Base-by-base conservation (phyloP, 2,113 vertebrate species). In the Lepus timidus region DNA sequence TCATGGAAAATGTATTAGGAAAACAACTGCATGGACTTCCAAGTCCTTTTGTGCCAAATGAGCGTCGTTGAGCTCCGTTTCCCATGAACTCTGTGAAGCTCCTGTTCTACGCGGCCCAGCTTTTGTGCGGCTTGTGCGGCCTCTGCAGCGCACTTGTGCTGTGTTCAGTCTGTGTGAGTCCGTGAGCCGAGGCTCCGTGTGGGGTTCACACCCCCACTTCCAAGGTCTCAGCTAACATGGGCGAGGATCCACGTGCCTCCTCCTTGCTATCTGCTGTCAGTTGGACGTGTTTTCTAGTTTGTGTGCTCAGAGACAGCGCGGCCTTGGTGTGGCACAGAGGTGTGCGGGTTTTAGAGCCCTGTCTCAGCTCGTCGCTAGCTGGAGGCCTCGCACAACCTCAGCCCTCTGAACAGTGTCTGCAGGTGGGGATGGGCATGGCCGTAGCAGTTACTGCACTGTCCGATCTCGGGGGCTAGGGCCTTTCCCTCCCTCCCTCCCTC, bases 131-230 rank as follows among this genome's bases (percentile, higher is more conserved):
- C 31, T 29, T 33, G 49, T 58, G 23, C 85, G 52, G 91, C 16
- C 39, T 71, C 88, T 33, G 55, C 1, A 75, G 0, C 68, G 19
- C 88, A 65, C 33, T 92, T 76, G 14, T 67, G 64, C 49, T 73
- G 2, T 39, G 17, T 44, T 76, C 62, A 78, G 23, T 82, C 68
- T 81, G 6, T 76, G 16, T 87, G 71, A 84, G 22, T 87, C 81
- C 87, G 6, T 86, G 90, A 94, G 61, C 52, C 61, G 84, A 81
- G 51, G 88, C 92, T 92, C 87, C 87, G 61, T 94, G 33, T 91
- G 92, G 78, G 88, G 85, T 95, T 85, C 73, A 81, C 55, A 67
- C 55, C 88, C 95, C 62, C 33, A 49, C 14, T 95, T 88, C 91
- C 36, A 91, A 11, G 61, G 94, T 93, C 68, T 64, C 29, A 82